Evolutionary conservation across 2,113 vertebrate genomes (phyloP).

Genomic region (Myocastor coypus): DNA sequence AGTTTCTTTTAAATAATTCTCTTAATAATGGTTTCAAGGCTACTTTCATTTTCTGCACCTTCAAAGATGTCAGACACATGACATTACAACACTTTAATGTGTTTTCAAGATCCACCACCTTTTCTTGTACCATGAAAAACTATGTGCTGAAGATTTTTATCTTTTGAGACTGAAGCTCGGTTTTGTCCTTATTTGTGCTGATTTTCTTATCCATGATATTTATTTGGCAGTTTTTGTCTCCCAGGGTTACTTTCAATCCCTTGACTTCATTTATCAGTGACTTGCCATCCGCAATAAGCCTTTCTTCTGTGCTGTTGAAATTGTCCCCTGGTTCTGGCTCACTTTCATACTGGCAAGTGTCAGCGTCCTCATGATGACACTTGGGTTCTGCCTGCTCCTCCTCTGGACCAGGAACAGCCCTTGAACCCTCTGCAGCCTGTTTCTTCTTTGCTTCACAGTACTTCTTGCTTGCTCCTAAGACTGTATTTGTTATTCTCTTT

Average conservation of each 20-base stretch:
- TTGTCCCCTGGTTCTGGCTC: background rate
- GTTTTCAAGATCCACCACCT: conserved; percentile 22
- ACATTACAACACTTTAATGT: background rate
- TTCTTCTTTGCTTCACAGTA: background rate
- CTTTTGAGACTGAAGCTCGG: conserved; percentile 38
- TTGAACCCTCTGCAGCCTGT: background rate
- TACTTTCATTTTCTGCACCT: conserved; percentile 49
- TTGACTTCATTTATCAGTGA: background rate
- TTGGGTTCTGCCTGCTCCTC: background rate
- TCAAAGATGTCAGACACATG: background rate
- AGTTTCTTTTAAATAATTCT: conserved; percentile 31
- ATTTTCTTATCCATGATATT: conserved; percentile 45
- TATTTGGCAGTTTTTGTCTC: conserved; percentile 22
- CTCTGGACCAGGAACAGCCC: background rate
- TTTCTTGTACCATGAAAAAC: conserved; percentile 13
- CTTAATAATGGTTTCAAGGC: conserved; percentile 46
- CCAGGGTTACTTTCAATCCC: background rate
- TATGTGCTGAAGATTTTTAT: background rate
- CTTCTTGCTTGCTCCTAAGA: conserved; percentile 5
- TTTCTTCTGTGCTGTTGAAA: conserved; percentile 26
- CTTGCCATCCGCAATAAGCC: background rate
- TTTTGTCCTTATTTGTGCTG: conserved; percentile 53
- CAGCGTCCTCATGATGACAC: background rate
- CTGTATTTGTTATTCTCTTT: conserved; percentile 52
- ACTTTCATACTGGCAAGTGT: background rate